phyloP scores from a whole-genome alignment of 1,140 invertebrate genomes.

The Danaus melanippus region DNA sequence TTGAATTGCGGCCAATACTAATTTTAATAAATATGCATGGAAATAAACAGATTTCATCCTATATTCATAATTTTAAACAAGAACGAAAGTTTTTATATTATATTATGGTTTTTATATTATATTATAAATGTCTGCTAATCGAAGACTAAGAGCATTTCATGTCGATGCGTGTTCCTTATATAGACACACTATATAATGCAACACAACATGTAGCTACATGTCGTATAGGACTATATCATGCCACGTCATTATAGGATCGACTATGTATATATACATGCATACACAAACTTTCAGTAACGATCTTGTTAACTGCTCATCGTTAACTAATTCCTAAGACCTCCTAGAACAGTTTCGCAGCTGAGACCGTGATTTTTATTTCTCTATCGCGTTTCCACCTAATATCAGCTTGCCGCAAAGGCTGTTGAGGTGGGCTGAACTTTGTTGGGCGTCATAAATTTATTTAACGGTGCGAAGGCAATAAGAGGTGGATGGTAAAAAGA shows the following conservation, averaged over 20 bases:
- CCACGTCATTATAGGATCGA: too few relatives aligned
- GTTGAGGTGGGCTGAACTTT: slow-evolving; percentile 65
- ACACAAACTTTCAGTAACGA: slow-evolving; percentile 67
- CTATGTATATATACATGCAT: slow-evolving; percentile 22
- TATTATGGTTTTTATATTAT: too few relatives aligned
- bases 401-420: slow-evolving; percentile 45
- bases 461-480: slow-evolving; percentile 70
- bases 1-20: slow-evolving; percentile 25
- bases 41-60: too few relatives aligned
- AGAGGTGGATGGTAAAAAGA: slow-evolving; percentile 71
- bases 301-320: slow-evolving; percentile 56
- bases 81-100: too few relatives aligned
- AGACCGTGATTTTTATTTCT: slow-evolving; percentile 59
- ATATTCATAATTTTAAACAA: too few relatives aligned
- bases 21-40: too few relatives aligned
- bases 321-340: slow-evolving; percentile 53
- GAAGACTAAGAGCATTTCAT: too few relatives aligned
- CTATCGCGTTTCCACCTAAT: slow-evolving; percentile 64
- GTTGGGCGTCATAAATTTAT: slow-evolving; percentile 71
- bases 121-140: too few relatives aligned
- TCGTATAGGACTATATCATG: too few relatives aligned
- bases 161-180: too few relatives aligned
- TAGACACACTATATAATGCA: too few relatives aligned
- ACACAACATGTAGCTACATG: too few relatives aligned
- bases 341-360: slow-evolving; percentile 50